Percentiles rank a stretch among this genome's conserved stretches.
These are phyloP conservation scores for Ara ararauna DNA, from an alignment of 2,797 vertebrate species.

Conservation along the genomic window DNA sequence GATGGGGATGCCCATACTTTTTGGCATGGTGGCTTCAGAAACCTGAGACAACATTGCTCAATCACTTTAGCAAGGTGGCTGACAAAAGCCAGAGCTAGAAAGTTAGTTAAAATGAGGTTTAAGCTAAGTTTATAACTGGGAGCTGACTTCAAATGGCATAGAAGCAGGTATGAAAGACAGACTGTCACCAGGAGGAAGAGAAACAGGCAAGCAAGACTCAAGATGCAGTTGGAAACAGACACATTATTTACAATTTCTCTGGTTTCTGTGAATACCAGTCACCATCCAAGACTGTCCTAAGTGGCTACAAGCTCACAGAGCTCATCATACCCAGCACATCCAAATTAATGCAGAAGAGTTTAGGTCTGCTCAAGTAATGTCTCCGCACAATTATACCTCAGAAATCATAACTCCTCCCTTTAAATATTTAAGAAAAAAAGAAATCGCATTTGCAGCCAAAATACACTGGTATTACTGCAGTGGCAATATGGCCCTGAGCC, in stretches of 20 bases:
- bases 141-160: not conserved
- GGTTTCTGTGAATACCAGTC: not conserved
- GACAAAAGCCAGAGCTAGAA: not conserved
- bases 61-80: not conserved
- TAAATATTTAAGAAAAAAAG: not conserved
- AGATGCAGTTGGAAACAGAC: not conserved
- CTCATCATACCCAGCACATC: not conserved
- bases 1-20: not conserved
- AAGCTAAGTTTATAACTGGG: not conserved
- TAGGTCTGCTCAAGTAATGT: not conserved
- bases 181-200: rapidly evolving
- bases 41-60: not conserved
- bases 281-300: not conserved
- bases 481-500: not conserved
- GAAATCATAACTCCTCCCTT: conserved; percentile 6
- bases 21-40: not conserved
- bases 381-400: not conserved
- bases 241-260: not conserved
- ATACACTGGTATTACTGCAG: not conserved
- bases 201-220: not conserved
- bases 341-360: not conserved
- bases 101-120: not conserved
- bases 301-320: rapidly evolving
- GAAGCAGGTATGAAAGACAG: not conserved
- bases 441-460: not conserved